These are phyloP conservation scores for Globia sparganii DNA, from an alignment of 2,888 invertebrate genomes.

Conservation along the genomic window DNA sequence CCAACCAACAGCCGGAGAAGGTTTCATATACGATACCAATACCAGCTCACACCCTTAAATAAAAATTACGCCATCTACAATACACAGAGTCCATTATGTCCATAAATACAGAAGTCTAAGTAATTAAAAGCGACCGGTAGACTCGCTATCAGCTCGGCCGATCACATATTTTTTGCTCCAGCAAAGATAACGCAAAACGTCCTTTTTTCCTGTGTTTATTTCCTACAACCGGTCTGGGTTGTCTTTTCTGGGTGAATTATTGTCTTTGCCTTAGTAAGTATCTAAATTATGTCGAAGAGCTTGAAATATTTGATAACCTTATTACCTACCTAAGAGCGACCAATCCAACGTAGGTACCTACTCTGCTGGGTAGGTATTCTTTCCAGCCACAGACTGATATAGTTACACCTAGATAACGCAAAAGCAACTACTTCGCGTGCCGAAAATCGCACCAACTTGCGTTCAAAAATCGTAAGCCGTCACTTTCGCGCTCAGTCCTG, in stretches of 20 bases:
- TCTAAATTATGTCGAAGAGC: constrained; percentile 34
- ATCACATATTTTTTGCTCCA: constrained; percentile 65
- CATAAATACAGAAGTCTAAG: constrained; percentile 63
- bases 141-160: constrained; percentile 50
- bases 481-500: no score
- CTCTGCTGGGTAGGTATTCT: no score
- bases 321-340: background rate
- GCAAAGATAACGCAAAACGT: constrained; percentile 58
- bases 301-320: constrained; percentile 22
- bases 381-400: no score
- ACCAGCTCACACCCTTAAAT: no score
- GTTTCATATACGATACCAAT: no score
- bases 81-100: constrained; percentile 51
- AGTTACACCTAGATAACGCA: no score
- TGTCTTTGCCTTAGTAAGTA: constrained; percentile 26
- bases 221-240: constrained; percentile 54
- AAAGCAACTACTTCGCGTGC: no score
- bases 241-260: constrained; percentile 57
- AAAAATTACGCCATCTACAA: constrained; percentile 39
- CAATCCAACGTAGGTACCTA: background rate
- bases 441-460: no score
- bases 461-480: no score
- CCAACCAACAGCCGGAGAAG: no score
- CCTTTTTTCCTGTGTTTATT: constrained; percentile 62
- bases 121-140: constrained; percentile 62